Evolutionary conservation across 1,140 invertebrate species (phyloP), one percentile per base, ranked within the genome.

Genomic region (Danaus melanippus): DNA sequence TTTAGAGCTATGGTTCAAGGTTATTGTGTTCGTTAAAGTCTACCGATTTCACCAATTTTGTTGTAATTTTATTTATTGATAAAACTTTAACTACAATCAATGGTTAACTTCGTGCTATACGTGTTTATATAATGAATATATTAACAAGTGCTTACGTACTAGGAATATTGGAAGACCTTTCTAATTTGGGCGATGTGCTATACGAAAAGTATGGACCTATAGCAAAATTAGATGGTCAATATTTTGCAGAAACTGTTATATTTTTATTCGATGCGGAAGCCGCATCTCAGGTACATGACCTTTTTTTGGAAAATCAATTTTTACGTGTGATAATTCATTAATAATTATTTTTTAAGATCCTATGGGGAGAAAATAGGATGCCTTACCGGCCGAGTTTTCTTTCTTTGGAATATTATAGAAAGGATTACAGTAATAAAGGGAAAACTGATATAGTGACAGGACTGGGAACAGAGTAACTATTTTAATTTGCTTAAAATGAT

Each of bases 391-490:
- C 71, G n/a, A 73, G 75, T 7, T 78, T 81, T 21, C 8, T 56
- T n/a, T 66, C 71, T 0, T 46, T 81, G n/a, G 66, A 74, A 21
- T 73, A 74, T 54, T 81, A 71, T 48, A 74, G 78, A 43, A 67
- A 69, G 11, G 51, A 56, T 62, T 42, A 46, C 40, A 64, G 11
- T 66, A 67, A 42, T 54, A 42, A n/a, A 58, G 62, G 32, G 54
- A 56, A 11, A 51, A 59, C 41, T 10, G 50, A 59, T 46, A 17
- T 49, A n/a, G 46, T 62, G 8, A 69, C 66, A 8, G 74, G 69
- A 10, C 52, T 79, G n/a, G 51, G 75, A 9, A 62, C 69, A 15
- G 74, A 81, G 74, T 78, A 66, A 64, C 60, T 60, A 10, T 15
- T 1, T 8, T 2, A 21, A 42, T 42, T 12, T 2, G 15, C 49